A percentile compares a stretch with the other conserved stretches of the same genome.
Conservation (phyloP, 1,140 invertebrate species). For the Cardiocondyla obscurior region DNA sequence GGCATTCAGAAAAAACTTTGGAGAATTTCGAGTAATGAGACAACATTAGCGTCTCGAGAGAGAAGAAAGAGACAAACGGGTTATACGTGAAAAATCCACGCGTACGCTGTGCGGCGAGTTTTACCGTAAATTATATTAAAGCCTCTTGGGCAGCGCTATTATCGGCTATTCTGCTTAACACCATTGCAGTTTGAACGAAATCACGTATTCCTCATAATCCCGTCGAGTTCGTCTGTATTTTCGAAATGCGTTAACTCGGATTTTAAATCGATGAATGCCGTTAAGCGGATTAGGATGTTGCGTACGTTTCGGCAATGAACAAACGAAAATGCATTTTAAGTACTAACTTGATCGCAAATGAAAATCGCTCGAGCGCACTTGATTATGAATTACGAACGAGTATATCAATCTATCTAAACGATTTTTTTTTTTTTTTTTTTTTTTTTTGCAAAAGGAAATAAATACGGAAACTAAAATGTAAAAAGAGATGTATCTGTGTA, state of each 20-base stretch:
- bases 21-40: constrained; percentile 28
- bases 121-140: constrained; percentile 35
- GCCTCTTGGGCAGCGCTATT: background rate
- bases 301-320: constrained; percentile 23
- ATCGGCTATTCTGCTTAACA: background rate
- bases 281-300: constrained; percentile 57
- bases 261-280: constrained; percentile 63
- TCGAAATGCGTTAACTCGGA: constrained; percentile 55
- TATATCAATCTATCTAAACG: background rate
- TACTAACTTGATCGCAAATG: constrained; percentile 23
- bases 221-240: constrained; percentile 4
- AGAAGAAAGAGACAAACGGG: constrained; percentile 1
- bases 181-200: constrained; percentile 4
- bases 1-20: constrained; percentile 10
- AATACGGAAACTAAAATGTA: background rate
- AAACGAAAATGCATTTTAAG: constrained; percentile 56
- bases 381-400: background rate
- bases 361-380: constrained; percentile 18
- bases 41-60: constrained; percentile 9
- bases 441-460: constrained; percentile 7
- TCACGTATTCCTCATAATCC: constrained; percentile 31
- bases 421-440: too few relatives aligned
- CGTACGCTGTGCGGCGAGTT: background rate
- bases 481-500: background rate
- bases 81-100: constrained; percentile 10